Conservation (phyloP, 37 sponge, comb jelly and placozoan species). For the Oopsacas minuta region DNA sequence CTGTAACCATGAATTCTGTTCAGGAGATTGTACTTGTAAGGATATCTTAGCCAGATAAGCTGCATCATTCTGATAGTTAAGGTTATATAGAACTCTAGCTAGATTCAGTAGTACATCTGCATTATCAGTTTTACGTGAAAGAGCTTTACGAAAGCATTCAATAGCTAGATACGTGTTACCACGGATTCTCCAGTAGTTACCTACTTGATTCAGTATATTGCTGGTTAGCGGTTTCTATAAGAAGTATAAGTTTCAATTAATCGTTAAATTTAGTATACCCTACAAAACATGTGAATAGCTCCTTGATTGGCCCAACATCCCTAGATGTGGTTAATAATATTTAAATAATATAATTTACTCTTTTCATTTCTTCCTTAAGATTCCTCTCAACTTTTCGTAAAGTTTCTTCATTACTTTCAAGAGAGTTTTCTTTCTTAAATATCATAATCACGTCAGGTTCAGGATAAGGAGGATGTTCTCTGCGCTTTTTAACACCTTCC, state of each 20-base stretch:
- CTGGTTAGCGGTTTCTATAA: constrained; percentile 30
- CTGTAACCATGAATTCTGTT: constrained; percentile 58
- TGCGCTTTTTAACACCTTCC: constrained; percentile 44
- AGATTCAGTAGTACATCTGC: constrained; percentile 68
- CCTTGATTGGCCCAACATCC: background rate
- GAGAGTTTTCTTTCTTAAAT: constrained; percentile 41
- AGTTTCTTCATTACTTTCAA: constrained; percentile 32
- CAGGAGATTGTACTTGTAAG: constrained; percentile 40
- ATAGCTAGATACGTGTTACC: constrained; percentile 68
- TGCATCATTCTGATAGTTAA: constrained; percentile 49
- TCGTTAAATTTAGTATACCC: background rate
- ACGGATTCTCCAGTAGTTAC: constrained; percentile 76
- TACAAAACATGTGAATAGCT: background rate
- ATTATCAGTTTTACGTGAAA: constrained; percentile 39
- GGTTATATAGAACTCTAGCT: constrained; percentile 62
- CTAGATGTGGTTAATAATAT: background rate
- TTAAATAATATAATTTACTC: constrained; percentile 24
- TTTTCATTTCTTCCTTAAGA: constrained; percentile 33
- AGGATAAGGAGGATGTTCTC: constrained; percentile 33
- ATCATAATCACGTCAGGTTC: constrained; percentile 79
- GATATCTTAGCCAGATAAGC: constrained; percentile 47
- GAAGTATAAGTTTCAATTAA: background rate
- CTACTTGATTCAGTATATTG: constrained; percentile 57
- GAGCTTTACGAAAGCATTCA: constrained; percentile 69
- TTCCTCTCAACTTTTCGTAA: constrained; percentile 45